Percentiles rank a stretch among this genome's conserved stretches.
Conservation (phyloP, 2,797 vertebrate species). For the Manis javanica region DNA sequence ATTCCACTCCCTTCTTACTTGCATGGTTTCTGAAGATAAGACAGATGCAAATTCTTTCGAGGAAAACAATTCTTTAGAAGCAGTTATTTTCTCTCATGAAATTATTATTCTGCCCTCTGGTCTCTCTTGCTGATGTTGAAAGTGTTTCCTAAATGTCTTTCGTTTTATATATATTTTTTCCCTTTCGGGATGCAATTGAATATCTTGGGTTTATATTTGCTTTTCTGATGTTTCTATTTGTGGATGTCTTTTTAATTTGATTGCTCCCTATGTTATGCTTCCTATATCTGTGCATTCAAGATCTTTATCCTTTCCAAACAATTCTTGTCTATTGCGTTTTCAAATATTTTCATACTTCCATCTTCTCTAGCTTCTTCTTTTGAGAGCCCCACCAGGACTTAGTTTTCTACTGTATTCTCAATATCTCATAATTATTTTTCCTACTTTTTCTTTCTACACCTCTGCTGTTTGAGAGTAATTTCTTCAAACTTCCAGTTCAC, state of each 20-base stretch:
- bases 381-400: background rate
- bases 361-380: background rate
- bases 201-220: background rate
- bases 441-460: background rate
- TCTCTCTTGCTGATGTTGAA: background rate
- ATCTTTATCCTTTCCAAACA: background rate
- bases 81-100: background rate
- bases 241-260: background rate
- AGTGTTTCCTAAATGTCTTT: background rate
- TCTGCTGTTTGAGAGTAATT: background rate
- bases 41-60: background rate
- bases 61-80: background rate
- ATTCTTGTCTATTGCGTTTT: background rate
- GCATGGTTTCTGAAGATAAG: background rate
- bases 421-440: background rate
- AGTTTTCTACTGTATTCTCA: background rate
- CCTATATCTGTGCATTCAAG: background rate
- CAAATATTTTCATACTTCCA: background rate
- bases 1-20: background rate
- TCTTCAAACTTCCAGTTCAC: background rate
- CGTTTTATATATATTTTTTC: background rate
- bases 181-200: background rate
- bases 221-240: background rate
- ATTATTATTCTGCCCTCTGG: background rate
- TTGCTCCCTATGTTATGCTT: background rate